Conservation (phyloP, 1,140 invertebrate genomes). For the Drosophila santomea region DNA sequence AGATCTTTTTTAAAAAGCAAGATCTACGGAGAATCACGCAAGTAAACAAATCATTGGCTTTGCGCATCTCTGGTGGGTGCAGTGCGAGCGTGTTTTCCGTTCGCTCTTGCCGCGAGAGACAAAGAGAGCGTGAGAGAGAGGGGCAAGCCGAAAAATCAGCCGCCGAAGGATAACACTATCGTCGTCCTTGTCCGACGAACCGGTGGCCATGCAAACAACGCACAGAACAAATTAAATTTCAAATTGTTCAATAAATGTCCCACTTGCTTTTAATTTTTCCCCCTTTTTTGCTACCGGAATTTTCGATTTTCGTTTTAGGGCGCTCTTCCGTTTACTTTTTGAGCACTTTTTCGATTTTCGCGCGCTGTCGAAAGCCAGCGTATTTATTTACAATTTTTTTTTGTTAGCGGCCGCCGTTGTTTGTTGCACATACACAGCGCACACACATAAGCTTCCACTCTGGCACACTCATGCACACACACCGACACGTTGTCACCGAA, state of each 20-base stretch:
- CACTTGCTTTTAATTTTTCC: not conserved
- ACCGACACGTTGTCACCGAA: slow-evolving; percentile 52
- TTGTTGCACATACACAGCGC: slow-evolving; percentile 46
- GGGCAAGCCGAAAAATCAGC: slow-evolving; percentile 26
- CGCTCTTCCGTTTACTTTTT: not conserved
- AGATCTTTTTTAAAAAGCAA: too few species aligned
- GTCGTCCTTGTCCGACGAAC: slow-evolving; percentile 44
- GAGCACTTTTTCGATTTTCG: slow-evolving; percentile 18
- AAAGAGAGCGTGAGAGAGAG: slow-evolving; percentile 6
- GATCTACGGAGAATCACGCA: not conserved
- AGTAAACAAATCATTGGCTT: not conserved
- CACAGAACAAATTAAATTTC: slow-evolving; percentile 34
- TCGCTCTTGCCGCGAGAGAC: slow-evolving; percentile 9
- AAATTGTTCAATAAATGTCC: slow-evolving; percentile 16
- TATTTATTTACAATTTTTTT: slow-evolving; percentile 60
- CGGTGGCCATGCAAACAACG: slow-evolving; percentile 46
- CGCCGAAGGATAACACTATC: slow-evolving; percentile 41
- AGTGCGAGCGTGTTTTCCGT: slow-evolving; percentile 16
- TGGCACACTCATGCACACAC: slow-evolving; percentile 39
- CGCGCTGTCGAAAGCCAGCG: slow-evolving; percentile 8
- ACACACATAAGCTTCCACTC: slow-evolving; percentile 28
- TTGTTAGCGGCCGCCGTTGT: slow-evolving; percentile 45
- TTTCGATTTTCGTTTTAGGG: not conserved
- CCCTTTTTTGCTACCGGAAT: not conserved
- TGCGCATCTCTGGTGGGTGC: slow-evolving; percentile 14